These are phyloP conservation scores for Cacoxenus indagator DNA, from an alignment of 2,888 invertebrate species.

Conservation along the genomic window DNA sequence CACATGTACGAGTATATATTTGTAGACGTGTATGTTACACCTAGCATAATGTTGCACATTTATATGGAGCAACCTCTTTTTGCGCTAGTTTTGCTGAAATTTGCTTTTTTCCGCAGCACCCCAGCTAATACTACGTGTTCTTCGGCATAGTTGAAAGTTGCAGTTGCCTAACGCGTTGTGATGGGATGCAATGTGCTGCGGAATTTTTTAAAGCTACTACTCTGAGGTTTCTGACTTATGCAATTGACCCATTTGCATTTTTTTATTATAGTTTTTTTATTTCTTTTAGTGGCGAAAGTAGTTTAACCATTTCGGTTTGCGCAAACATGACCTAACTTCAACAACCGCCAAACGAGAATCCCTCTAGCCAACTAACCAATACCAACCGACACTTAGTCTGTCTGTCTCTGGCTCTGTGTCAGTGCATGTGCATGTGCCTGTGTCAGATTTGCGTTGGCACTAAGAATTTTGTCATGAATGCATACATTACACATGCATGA, in stretches of 20 bases:
- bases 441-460: not conserved
- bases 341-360: not conserved
- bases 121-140: too few species aligned
- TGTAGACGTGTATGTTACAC: not conserved
- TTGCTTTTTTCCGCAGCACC: not conserved
- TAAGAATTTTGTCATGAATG: constrained; percentile 3
- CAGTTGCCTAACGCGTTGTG: constrained; percentile 15
- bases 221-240: constrained; percentile 9
- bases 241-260: constrained; percentile 50
- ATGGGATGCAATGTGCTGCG: not conserved
- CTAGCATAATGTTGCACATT: not conserved
- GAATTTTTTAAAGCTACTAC: not conserved
- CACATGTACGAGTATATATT: not conserved
- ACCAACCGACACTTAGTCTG: too few species aligned
- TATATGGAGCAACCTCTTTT: constrained; percentile 9
- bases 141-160: not conserved
- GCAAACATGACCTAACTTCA: not conserved
- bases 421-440: not conserved
- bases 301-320: not conserved
- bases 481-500: not conserved
- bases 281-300: constrained; percentile 3
- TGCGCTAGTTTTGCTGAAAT: constrained; percentile 11
- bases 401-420: not conserved
- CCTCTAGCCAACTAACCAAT: too few species aligned
- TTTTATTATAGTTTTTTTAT: constrained; percentile 4